Conservation (phyloP, 2,113 vertebrate genomes). For the Nibea coibor region DNA sequence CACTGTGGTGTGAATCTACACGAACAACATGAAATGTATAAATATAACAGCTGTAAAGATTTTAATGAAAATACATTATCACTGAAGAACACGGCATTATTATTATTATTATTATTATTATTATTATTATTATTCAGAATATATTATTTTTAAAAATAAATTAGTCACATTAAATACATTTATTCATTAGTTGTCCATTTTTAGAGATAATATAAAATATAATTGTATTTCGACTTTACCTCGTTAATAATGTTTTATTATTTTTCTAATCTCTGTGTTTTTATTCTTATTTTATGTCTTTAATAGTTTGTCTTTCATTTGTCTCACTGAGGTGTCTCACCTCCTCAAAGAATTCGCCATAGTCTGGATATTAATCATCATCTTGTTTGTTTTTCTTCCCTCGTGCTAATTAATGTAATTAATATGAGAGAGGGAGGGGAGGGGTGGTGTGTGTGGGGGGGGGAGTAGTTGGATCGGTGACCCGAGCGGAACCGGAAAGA, state of each 20-base stretch:
- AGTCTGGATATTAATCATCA: conserved; percentile 73
- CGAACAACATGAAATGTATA: neutral
- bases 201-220: neutral
- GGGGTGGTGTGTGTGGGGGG: neutral
- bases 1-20: neutral
- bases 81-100: neutral
- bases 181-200: neutral
- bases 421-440: conserved; percentile 46
- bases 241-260: neutral
- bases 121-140: neutral
- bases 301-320: neutral
- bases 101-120: neutral
- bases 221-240: neutral
- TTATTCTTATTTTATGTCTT: neutral
- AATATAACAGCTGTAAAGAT: neutral
- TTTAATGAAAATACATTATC: neutral
- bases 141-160: no score
- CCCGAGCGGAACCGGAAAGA: conserved; percentile 85
- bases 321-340: conserved; percentile 25
- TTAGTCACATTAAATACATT: neutral
- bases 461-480: conserved; percentile 75
- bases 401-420: conserved; percentile 82
- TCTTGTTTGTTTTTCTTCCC: conserved; percentile 76
- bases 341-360: conserved; percentile 67
- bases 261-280: neutral